phyloP scores from a whole-genome alignment of 1,140 invertebrate species.

The Potamilus streckersoni region DNA sequence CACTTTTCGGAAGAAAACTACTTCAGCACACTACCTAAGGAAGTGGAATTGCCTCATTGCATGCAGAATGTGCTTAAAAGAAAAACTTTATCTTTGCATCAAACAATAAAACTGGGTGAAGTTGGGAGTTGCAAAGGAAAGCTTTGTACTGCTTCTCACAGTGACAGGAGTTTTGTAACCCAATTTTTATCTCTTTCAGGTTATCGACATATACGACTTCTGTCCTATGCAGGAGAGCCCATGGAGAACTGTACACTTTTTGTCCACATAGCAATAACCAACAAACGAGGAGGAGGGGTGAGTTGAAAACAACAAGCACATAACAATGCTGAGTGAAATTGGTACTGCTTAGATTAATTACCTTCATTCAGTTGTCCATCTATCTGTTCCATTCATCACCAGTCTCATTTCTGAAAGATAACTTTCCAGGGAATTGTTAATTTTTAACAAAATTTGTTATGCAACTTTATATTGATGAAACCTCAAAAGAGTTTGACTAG shows the following conservation, averaged over 20 bases:
- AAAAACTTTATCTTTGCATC: no score
- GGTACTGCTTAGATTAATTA: neutral
- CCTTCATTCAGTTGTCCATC: neutral
- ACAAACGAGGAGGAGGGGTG: conserved; percentile 72
- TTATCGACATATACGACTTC: conserved; percentile 74
- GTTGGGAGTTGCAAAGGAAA: no score
- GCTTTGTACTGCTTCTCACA: no score
- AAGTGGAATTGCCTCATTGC: no score
- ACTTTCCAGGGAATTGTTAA: neutral
- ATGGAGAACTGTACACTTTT: conserved; percentile 74
- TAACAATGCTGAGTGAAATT: no score
- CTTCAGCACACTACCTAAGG: no score
- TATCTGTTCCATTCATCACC: neutral
- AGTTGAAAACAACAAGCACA: conserved; percentile 37
- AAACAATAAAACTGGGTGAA: no score
- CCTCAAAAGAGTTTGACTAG: no score
- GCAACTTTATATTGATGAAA: no score
- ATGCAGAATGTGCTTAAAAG: no score
- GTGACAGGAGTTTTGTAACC: no score
- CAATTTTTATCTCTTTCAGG: conserved; percentile 59
- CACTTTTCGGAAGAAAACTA: no score
- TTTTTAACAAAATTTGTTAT: neutral
- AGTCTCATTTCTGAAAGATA: neutral
- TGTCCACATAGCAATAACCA: conserved; percentile 75
- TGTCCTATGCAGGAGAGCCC: conserved; percentile 73